Conservation (phyloP, 2,113 vertebrate genomes). For the Cygnus atratus region DNA sequence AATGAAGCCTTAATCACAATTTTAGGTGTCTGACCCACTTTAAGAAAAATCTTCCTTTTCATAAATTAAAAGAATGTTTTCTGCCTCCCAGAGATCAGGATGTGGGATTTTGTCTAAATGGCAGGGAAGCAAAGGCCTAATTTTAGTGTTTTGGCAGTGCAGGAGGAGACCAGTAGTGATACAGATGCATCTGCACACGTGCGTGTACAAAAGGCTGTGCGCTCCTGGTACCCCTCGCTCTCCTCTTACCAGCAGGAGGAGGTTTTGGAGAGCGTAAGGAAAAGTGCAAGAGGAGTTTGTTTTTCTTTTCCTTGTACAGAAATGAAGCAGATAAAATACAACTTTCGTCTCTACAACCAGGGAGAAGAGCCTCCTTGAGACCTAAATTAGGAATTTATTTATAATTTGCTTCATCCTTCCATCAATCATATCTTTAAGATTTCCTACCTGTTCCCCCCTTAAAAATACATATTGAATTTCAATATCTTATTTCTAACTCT, state of each 20-base stretch:
- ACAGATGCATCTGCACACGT: neutral
- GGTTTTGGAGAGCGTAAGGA: neutral
- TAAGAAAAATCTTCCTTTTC: neutral
- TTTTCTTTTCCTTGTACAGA: neutral
- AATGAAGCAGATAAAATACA: neutral
- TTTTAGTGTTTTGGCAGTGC: neutral
- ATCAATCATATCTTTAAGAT: neutral
- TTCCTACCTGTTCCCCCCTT: neutral
- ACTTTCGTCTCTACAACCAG: neutral
- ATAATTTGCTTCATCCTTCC: neutral
- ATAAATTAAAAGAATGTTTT: neutral
- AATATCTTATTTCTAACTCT: neutral
- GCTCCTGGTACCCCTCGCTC: neutral
- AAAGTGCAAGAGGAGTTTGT: rapidly evolving
- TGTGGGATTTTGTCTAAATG: neutral
- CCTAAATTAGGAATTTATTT: neutral
- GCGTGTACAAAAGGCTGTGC: neutral
- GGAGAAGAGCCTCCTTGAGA: neutral
- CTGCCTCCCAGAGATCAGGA: neutral
- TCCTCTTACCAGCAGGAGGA: neutral
- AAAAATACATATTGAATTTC: neutral
- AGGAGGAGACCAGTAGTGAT: neutral
- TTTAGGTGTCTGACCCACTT: neutral
- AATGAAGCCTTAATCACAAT: neutral
- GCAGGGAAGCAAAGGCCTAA: neutral